Conservation (phyloP, 92 coral and sea anemone genomes). For the Bergia sp. region DNA sequence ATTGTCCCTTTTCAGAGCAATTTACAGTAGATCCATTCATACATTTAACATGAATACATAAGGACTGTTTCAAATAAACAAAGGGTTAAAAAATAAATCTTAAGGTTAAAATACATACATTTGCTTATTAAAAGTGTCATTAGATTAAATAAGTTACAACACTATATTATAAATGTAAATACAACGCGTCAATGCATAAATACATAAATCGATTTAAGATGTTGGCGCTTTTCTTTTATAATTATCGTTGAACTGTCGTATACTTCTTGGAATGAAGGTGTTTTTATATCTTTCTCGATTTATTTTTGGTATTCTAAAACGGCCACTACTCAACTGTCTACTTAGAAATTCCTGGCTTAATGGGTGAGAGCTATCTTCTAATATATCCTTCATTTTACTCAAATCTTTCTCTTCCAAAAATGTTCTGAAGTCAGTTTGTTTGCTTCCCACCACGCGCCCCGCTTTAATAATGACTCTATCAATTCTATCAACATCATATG, state of each 20-base stretch:
- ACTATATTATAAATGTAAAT: not conserved
- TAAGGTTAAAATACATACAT: not conserved
- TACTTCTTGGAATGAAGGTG: constrained; percentile 25
- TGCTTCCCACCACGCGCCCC: constrained; percentile 27
- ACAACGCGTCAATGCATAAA: not conserved
- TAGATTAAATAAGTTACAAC: not conserved
- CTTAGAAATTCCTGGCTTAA: constrained; percentile 25
- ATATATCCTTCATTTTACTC: constrained; percentile 23
- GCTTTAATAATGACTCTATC: constrained; percentile 14
- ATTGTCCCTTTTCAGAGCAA: not conserved
- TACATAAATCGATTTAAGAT: not conserved
- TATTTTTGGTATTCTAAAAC: constrained; percentile 22
- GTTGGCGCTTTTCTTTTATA: constrained; percentile 11
- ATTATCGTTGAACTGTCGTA: constrained; percentile 25
- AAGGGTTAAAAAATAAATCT: not conserved
- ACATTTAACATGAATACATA: not conserved
- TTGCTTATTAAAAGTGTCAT: not conserved
- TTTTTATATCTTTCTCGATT: constrained; percentile 22
- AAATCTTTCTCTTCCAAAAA: constrained; percentile 23
- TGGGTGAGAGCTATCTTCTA: constrained; percentile 26
- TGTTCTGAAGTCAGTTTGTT: constrained; percentile 25
- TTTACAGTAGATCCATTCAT: not conserved
- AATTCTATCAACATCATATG: constrained; percentile 19
- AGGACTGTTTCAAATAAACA: not conserved
- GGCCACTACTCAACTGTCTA: constrained; percentile 27